A percentile compares a stretch with the other conserved stretches of the same genome.
Evolutionary conservation across 2,797 vertebrate genomes (phyloP).

Genomic region (Phalanger gymnotis): DNA sequence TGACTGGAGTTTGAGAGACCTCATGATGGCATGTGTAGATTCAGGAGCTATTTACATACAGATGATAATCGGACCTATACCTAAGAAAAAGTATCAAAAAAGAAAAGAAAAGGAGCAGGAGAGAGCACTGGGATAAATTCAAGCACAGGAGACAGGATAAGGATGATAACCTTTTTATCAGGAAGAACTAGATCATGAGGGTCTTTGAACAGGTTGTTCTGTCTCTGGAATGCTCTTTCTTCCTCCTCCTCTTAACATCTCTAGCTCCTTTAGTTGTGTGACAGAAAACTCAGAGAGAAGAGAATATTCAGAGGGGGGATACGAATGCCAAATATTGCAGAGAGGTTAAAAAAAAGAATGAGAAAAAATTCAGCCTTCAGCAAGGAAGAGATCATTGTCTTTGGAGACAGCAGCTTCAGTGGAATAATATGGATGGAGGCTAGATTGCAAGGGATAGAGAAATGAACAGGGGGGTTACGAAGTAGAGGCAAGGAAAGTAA

Average conservation of each 20-base stretch:
- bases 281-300: not conserved
- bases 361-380: slow-evolving; percentile 36
- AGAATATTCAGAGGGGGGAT: slow-evolving; percentile 4
- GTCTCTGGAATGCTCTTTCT: not conserved
- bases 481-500: slow-evolving; percentile 19
- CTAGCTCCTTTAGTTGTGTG: not conserved
- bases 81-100: not conserved
- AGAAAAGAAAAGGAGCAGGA: not conserved
- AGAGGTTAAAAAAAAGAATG: not conserved
- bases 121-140: not conserved
- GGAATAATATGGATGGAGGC: slow-evolving; percentile 36
- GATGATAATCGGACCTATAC: not conserved
- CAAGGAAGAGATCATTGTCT: slow-evolving; percentile 19
- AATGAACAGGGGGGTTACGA: not conserved
- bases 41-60: not conserved
- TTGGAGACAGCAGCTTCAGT: slow-evolving; percentile 16
- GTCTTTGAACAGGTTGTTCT: not conserved
- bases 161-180: not conserved
- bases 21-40: not conserved
- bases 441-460: not conserved
- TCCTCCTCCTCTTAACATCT: not conserved
- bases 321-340: not conserved
- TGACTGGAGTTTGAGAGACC: not conserved
- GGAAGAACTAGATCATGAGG: not conserved
- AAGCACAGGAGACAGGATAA: not conserved